Base-by-base conservation (phyloP, 2,888 invertebrate species). In the Amphipyra tragopoginis region DNA sequence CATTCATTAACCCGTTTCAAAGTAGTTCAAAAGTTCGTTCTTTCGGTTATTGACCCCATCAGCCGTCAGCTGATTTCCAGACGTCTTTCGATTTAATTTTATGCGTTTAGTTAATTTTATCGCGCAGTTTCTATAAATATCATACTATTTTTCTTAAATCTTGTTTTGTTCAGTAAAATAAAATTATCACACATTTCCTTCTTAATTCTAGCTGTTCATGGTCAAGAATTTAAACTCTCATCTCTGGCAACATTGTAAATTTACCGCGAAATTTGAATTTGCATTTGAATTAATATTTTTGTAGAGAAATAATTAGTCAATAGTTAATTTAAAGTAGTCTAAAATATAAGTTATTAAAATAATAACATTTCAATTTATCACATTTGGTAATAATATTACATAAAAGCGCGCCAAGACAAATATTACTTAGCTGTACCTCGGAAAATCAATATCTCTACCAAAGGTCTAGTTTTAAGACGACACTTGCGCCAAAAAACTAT, bases 391-490 rank as follows among this genome's bases (percentile, higher is more conserved):
- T 9, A 14, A 47, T 15, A 15, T n/a, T 29, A 14, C 14, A 11
- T 7, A 5, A 36, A 48, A 34, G 49, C 21, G 13, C 38, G 11
- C 11, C 1, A 38, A 34, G 9, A 7, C 21, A n/a, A 43, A 10
- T 13, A 47, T 14, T 49, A 26, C 33, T 38, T 53, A 50, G 39
- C 48, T 54, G 29, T 54, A 13, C 38, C 11, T 43, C 7, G 39
- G 56, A 82, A 84, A 85, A 85, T 86, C 86, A 81, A 86, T 86
- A 86, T 58, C 52, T 72, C 15, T 57, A 66, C 73, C 80, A 78
- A 74, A 72, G 68, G 71, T 72, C 50, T 69, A 34, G 45, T 59
- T 58, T 38, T 34, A 48, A 44, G 57, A 47, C 66, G 60, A 61
- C 66, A 72, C 66, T 69, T 79, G 72, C 63, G 55, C 63, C 53